A percentile compares a stretch with the other conserved stretches of the same genome.
These are phyloP conservation scores for Phymatocera aterrima DNA, from an alignment of 2,888 invertebrate genomes.

Conservation along the genomic window DNA sequence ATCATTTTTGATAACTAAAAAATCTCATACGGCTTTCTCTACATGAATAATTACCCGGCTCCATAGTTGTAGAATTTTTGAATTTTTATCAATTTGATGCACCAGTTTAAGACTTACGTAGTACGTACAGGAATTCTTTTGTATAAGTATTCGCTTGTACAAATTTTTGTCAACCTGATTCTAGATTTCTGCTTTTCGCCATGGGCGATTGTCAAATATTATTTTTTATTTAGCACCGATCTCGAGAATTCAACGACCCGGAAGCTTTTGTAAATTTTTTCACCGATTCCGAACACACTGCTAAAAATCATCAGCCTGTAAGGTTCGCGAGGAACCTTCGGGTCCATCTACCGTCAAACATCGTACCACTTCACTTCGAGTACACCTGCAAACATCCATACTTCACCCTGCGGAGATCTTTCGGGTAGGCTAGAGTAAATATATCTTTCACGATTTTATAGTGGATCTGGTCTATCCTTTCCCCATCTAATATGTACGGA, in stretches of 20 bases:
- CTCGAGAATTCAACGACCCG: background rate
- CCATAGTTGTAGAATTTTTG: too few species aligned
- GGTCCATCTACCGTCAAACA: background rate
- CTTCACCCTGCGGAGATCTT: background rate
- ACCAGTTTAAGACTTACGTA: too few species aligned
- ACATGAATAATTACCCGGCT: background rate
- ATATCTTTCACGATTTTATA: background rate
- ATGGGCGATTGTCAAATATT: background rate
- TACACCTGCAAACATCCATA: background rate
- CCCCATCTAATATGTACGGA: background rate
- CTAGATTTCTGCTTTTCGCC: background rate
- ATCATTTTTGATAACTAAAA: background rate
- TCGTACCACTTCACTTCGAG: background rate
- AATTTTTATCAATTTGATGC: background rate
- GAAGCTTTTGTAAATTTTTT: slow-evolving; percentile 4
- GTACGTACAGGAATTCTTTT: too few species aligned
- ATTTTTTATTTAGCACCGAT: background rate
- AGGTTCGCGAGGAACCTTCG: slow-evolving; percentile 17
- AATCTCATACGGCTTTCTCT: background rate
- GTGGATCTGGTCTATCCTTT: background rate
- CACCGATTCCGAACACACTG: background rate
- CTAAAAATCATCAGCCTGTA: background rate
- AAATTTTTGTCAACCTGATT: too few species aligned
- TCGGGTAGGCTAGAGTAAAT: background rate
- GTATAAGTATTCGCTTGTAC: too few species aligned